Base-by-base conservation (phyloP, 2,888 invertebrate genomes). In the Rapana venosa region DNA sequence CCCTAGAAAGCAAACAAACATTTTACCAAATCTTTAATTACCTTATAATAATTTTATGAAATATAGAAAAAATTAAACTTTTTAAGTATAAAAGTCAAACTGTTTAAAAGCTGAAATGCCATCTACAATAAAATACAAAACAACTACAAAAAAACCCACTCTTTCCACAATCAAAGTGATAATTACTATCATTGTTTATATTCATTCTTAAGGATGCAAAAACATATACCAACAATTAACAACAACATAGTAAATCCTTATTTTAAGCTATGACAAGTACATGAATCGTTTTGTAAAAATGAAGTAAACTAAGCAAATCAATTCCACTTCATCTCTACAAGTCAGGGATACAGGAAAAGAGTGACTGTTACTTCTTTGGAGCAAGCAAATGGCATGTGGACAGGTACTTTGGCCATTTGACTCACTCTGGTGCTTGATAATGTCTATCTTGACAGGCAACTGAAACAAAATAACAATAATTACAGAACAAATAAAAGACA, bases 341-440 rank as follows among this genome's bases (percentile, higher is more conserved):
- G 92, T 98, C 97, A 0, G 99, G 99, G 93, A 99, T 97, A 95
- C 98, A 97, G 0, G 99, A 96, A 98, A 99, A 5, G 97, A 98
- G 95, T 97, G 87, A 99, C 97, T 90, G 96, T 97, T 0, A 99
- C 98, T 96, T 98, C 97, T 81, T 97, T 0, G 98, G 97, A 11
- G 99, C 98, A 92, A 99, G 96, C 17, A 99, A 87, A 98, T 98
- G 74, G 99, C 99, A 97, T 99, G 99, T 35, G 98, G 97, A 8
- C 99, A 98, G 35, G 99, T 99, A 95, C 99, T 99, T 97, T 99
- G 99, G 0, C 99, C 99, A 96, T 98, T 98, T 90, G 98, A 98
- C 97, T 99, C 99, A 95, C 97, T 97, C 90, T 97, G 97, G 96
- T 99, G 99, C 96, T 99, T 99, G 87, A 99, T 98, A 86, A 99